Evolutionary conservation across 2,888 invertebrate species (phyloP), one percentile per base, ranked within the genome.

Genomic region (Phyllotreta striolata): DNA sequence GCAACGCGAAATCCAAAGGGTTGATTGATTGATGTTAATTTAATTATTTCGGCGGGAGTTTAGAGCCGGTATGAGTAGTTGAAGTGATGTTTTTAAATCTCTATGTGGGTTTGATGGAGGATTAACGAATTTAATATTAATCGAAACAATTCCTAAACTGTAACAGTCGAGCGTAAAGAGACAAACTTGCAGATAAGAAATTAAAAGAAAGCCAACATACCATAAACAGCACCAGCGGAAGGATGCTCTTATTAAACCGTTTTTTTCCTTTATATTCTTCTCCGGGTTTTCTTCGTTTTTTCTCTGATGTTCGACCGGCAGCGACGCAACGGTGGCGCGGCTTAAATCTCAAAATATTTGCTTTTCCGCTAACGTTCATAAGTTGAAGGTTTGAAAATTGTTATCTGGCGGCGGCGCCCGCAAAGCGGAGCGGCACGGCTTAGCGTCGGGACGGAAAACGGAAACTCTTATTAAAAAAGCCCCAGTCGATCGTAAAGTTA

Each of bases 261-360:
- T 55, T 55, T 55, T 55, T 10, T 55, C 38, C 41, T 55, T 54
- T 39, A 39, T 55, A 41, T 34, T 49, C 24, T 4, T 24, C 24
- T 24, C 4, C 24, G 24, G 24, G 2, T 24, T 24, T 24, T 4
- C 24, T 24, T 24, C 24, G 24, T 24, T 24, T 24, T 4, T 24
- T 24, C 4, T 24, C 24, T 24, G 24, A 24, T 24, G 24, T 24
- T 24, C 24, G 24, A 24, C 24, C 24, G 24, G 14, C 24, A 9
- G 47, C 47, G 34, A 7, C 3, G 47, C 47, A 3, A 24, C 12
- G 51, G 37, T 35, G 10, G 47, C 47, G 9, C 49, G 38, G 40
- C 40, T 55, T 55, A 55, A 43, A 55, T 55, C 55, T 13, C 34
- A 55, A 55, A 55, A 55, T 55, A 55, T 55, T 55, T 55, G 55